These are phyloP conservation scores for Drosophila siamana DNA, from an alignment of 2,888 invertebrate genomes.

Conservation along the genomic window DNA sequence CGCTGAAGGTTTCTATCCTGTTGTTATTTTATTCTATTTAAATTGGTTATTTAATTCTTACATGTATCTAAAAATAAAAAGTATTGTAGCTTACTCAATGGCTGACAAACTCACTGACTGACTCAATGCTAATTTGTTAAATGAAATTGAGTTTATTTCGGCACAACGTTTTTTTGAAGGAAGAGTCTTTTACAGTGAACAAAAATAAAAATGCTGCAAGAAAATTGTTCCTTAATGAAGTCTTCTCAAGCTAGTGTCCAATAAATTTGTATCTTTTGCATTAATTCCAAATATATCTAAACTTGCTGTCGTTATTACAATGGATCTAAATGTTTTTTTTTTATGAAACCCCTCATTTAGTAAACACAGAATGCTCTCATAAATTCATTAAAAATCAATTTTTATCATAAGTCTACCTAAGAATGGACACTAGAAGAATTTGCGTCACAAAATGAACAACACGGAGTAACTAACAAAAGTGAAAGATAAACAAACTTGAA, in stretches of 20 bases:
- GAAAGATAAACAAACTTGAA: slow-evolving; percentile 13
- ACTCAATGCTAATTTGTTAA: neutral
- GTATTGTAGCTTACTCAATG: neutral
- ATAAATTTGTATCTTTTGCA: neutral
- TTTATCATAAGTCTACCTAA: slow-evolving; percentile 32
- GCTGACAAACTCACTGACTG: neutral
- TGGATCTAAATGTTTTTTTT: slow-evolving; percentile 27
- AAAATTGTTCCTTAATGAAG: neutral
- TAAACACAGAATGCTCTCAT: slow-evolving; percentile 15
- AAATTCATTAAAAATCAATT: slow-evolving; percentile 64
- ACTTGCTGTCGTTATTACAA: neutral
- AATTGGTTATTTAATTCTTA: neutral
- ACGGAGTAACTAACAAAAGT: slow-evolving; percentile 16
- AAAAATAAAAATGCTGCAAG: neutral
- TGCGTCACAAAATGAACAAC: neutral
- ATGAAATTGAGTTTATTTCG: neutral
- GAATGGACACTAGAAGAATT: neutral
- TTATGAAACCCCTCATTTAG: slow-evolving; percentile 37
- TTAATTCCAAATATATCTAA: neutral
- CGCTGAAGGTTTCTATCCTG: neutral
- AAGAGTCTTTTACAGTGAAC: neutral
- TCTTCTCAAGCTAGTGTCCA: neutral
- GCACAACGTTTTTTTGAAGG: no score
- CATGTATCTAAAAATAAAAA: neutral
- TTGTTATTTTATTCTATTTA: no score